These are phyloP conservation scores for Adrianichthys oophorus DNA, from an alignment of 2,797 vertebrate species.

Conservation along the genomic window DNA sequence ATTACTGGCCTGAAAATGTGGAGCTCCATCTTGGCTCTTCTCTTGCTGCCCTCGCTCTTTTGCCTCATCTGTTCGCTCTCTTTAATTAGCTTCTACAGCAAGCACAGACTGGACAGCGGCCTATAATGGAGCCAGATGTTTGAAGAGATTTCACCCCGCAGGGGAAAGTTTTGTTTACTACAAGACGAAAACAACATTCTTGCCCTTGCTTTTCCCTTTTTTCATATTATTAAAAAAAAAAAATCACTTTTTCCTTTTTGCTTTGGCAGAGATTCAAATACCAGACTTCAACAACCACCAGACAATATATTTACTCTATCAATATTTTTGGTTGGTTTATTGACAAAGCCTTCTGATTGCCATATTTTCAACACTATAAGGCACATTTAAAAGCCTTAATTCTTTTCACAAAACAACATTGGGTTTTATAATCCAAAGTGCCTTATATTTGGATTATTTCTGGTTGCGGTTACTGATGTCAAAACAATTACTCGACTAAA, in stretches of 20 bases:
- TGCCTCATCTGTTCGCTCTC: slow-evolving; percentile 67
- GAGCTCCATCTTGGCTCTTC: slow-evolving; percentile 55
- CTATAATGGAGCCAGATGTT: slow-evolving; percentile 78
- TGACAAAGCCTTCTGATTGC: slow-evolving; percentile 5
- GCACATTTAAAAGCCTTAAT: too few species aligned
- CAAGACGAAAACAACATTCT: slow-evolving; percentile 72
- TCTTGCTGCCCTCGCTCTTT: slow-evolving; percentile 60
- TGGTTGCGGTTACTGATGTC: too few species aligned
- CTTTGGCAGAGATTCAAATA: slow-evolving; percentile 25
- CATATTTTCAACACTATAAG: too few species aligned
- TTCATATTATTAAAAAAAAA: slow-evolving; percentile 51
- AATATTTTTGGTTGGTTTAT: slow-evolving; percentile 4
- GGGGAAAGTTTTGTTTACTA: slow-evolving; percentile 77
- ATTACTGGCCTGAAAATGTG: slow-evolving; percentile 44
- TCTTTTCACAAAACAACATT: too few species aligned
- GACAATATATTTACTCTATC: slow-evolving; percentile 18
- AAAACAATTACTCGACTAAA: too few species aligned
- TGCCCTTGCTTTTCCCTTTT: slow-evolving; percentile 57
- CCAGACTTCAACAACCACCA: slow-evolving; percentile 26
- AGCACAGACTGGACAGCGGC: slow-evolving; percentile 71
- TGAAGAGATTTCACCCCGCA: slow-evolving; percentile 64
- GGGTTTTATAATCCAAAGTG: too few species aligned
- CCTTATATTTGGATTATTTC: too few species aligned
- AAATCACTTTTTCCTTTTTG: slow-evolving; percentile 22
- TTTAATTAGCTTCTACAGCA: slow-evolving; percentile 77